Base-by-base conservation (phyloP, 64 coral and sea anemone species). In the Pocillopora verrucosa region DNA sequence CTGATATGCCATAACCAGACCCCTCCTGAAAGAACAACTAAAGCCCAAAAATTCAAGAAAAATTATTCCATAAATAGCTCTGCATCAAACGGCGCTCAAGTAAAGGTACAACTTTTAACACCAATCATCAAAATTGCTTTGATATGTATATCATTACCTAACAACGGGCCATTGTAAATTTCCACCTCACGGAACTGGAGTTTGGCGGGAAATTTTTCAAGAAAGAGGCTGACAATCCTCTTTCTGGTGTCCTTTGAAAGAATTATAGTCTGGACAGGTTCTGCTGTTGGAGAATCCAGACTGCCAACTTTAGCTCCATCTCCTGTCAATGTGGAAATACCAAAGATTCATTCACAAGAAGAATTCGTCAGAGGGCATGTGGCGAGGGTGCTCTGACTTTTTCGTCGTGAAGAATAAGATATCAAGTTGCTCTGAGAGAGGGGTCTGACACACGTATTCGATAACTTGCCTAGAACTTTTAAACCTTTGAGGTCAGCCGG, bases 81-180 rank as follows among this genome's bases (percentile, higher is more conserved):
- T 51, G 41, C 41, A 51, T 51, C 41, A 51, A 51, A 51, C 41
- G 41, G 7, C 1, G 41, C 41, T 51, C 41, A 51, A 51, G 41
- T 51, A 30, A 30, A 30, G 30, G 30, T 30, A 30, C 30, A 30
- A 30, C 30, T 51, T 51, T 51, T 4, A 51, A 7, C 7, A 51
- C 3, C 3, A 4, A 51, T 51, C 41, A 51, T 51, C 41, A 51
- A 51, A 51, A 51, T 51, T 51, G 41, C 4, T 17, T 13, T 63
- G 61, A 36, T 75, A 4, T 36, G 13, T 36, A 11, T 16, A 41
- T 13, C 20, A 0, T 77, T 22, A 77, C 75, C 75, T 77, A 77
- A 15, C 9, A 77, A 45, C 36, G 75, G 75, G 9, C 75, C 75
- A 56, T 77, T 77, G 75, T 77, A 77, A 19, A 77, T 22, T 56